phyloP scores from a whole-genome alignment of 2,888 invertebrate species.

The Orchesella flavescens region DNA sequence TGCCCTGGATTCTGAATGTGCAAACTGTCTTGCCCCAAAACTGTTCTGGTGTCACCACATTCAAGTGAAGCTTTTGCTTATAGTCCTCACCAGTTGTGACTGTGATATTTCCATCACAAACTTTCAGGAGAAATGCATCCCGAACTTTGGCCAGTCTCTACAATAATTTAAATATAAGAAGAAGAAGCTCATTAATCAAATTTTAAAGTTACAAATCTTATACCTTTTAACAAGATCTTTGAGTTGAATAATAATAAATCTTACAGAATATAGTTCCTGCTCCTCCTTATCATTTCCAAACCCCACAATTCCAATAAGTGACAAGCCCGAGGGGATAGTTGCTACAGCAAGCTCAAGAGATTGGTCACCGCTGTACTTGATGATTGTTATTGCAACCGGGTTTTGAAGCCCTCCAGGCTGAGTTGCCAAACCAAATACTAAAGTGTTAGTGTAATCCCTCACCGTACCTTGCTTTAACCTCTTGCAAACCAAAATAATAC shows the following conservation, averaged over 20 bases:
- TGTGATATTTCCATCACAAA: conserved; percentile 67
- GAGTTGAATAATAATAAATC: not conserved
- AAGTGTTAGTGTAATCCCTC: conserved; percentile 48
- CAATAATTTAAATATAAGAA: not conserved
- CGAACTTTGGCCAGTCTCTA: conserved; percentile 67
- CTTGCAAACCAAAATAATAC: conserved; percentile 44
- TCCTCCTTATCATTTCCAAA: conserved; percentile 68
- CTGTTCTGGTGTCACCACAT: conserved; percentile 61
- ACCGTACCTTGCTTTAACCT: conserved; percentile 62
- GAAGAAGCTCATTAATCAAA: too few species aligned
- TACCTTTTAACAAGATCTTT: too few species aligned
- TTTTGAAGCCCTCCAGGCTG: conserved; percentile 54
- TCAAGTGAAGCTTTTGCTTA: conserved; percentile 61
- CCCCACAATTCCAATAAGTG: conserved; percentile 69
- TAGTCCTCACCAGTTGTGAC: conserved; percentile 68
- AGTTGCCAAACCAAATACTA: conserved; percentile 68
- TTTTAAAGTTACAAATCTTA: too few species aligned
- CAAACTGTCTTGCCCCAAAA: conserved; percentile 69
- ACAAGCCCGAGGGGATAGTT: conserved; percentile 67
- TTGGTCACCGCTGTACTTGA: conserved; percentile 63
- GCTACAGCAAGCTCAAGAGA: conserved; percentile 58
- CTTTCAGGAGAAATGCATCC: conserved; percentile 68
- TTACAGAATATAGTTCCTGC: conserved; percentile 68
- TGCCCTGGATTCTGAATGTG: conserved; percentile 70
- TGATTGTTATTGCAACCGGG: conserved; percentile 68